Evolutionary conservation across 2,888 invertebrate genomes (phyloP).

Genomic region (Lacanobia wlatinum): DNA sequence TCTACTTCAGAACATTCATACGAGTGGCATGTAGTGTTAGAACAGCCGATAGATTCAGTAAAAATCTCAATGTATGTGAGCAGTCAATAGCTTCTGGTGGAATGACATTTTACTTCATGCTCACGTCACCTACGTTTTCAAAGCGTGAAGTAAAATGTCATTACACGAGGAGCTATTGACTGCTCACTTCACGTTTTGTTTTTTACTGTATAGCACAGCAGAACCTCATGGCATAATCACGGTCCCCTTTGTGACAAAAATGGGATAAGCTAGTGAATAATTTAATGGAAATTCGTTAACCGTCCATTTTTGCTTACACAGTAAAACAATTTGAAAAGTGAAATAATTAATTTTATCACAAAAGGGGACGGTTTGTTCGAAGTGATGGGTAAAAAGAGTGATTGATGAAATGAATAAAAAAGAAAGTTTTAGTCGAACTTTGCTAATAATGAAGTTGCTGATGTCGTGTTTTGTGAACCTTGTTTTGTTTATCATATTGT

Average conservation of each 20-base stretch:
- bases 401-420: slow-evolving; percentile 58
- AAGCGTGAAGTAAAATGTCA: too few species aligned
- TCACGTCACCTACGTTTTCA: too few species aligned
- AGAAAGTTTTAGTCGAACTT: slow-evolving; percentile 48
- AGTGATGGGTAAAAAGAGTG: slow-evolving; percentile 35
- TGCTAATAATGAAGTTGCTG: slow-evolving; percentile 56
- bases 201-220: too few species aligned
- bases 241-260: slow-evolving; percentile 12
- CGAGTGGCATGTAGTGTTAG: too few species aligned
- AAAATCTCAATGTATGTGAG: too few species aligned
- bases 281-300: slow-evolving; percentile 18
- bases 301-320: slow-evolving; percentile 44
- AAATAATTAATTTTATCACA: slow-evolving; percentile 63
- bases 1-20: too few species aligned
- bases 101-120: too few species aligned
- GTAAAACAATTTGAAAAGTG: slow-evolving; percentile 58
- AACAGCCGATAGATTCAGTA: too few species aligned
- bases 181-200: too few species aligned
- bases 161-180: too few species aligned
- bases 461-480: slow-evolving; percentile 31
- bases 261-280: slow-evolving; percentile 46
- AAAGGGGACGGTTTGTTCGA: slow-evolving; percentile 27
- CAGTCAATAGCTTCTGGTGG: too few species aligned
- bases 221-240: slow-evolving; percentile 15
- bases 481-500: slow-evolving; percentile 12